These are phyloP conservation scores for Crenuchus spilurus DNA, from an alignment of 2,797 vertebrate genomes.

Conservation along the genomic window DNA sequence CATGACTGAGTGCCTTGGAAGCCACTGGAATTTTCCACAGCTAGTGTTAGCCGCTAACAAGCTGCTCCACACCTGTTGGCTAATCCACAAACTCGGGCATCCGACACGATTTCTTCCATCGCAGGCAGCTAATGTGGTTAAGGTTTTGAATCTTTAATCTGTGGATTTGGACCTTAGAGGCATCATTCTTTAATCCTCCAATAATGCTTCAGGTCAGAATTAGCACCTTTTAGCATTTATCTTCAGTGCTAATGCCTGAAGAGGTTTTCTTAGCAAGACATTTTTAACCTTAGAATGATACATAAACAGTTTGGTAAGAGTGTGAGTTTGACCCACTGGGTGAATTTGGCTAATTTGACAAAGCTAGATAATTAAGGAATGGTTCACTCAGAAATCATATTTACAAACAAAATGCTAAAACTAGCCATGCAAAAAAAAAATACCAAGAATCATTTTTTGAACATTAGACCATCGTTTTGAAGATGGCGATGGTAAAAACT, in stretches of 20 bases:
- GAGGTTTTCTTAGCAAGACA: conserved; percentile 1
- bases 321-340: too few species aligned
- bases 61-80: conserved; percentile 27
- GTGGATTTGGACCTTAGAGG: conserved; percentile 11
- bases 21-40: neutral
- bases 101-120: conserved; percentile 64
- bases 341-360: too few species aligned
- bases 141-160: conserved; percentile 20
- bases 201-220: neutral
- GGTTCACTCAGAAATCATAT: too few species aligned
- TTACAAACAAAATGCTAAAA: too few species aligned
- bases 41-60: neutral
- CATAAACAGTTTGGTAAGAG: too few species aligned
- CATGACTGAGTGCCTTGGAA: neutral
- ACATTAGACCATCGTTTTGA: too few species aligned
- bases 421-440: too few species aligned
- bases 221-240: conserved; percentile 15
- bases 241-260: conserved; percentile 2
- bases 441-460: too few species aligned
- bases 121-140: conserved; percentile 69
- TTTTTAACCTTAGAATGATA: neutral
- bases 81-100: conserved; percentile 59
- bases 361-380: too few species aligned
- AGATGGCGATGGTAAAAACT: too few species aligned
- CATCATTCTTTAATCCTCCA: conserved; percentile 14